Conservation (phyloP, 2,888 invertebrate genomes). For the Sphaerophoria rueppellii region DNA sequence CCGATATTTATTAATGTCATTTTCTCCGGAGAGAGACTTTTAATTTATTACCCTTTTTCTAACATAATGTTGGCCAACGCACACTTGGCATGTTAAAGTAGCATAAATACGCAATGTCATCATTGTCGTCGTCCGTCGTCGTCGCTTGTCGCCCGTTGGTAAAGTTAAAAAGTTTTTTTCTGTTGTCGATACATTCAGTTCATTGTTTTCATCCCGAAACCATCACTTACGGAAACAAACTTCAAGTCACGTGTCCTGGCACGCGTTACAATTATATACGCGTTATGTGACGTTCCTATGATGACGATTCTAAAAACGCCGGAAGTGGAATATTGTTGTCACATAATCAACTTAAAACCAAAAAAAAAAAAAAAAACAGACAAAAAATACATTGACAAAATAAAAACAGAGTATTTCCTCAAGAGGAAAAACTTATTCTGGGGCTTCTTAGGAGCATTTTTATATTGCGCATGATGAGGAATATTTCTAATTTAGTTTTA, state of each 20-base stretch:
- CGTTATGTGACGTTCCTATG: conserved; percentile 63
- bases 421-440: conserved; percentile 11
- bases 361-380: conserved; percentile 44
- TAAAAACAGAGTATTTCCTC: conserved; percentile 17
- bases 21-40: conserved; percentile 30
- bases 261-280: conserved; percentile 80
- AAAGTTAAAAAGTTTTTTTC: conserved; percentile 32
- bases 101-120: conserved; percentile 54
- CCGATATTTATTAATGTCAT: conserved; percentile 21
- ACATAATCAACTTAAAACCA: conserved; percentile 62
- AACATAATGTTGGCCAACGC: conserved; percentile 1
- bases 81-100: conserved; percentile 36
- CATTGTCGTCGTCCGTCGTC: conserved; percentile 51
- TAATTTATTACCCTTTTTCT: conserved; percentile 69
- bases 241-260: conserved; percentile 80
- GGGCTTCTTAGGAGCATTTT: no score
- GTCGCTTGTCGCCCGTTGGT: conserved; percentile 24
- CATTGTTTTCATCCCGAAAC: conserved; percentile 31
- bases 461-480: background rate
- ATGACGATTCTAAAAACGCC: conserved; percentile 46
- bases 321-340: conserved; percentile 66
- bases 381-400: conserved; percentile 26
- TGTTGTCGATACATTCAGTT: conserved; percentile 28
- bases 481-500: no score
- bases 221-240: conserved; percentile 54